A percentile compares a stretch with the other conserved stretches of the same genome.
These are phyloP conservation scores for Euphydryas editha DNA, from an alignment of 2,888 invertebrate species.

Conservation along the genomic window DNA sequence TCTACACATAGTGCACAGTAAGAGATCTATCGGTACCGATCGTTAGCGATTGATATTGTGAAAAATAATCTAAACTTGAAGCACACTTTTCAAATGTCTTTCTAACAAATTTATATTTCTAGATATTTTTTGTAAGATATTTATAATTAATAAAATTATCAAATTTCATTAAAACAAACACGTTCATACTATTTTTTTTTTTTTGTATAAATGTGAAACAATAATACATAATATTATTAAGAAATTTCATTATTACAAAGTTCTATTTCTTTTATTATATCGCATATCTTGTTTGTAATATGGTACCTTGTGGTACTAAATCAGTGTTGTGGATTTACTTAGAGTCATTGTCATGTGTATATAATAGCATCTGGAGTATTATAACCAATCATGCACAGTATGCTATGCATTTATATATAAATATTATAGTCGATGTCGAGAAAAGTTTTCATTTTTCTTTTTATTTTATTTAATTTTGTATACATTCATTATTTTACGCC, in stretches of 20 bases:
- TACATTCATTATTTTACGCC: slow-evolving; percentile 10
- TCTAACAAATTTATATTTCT: too few species aligned
- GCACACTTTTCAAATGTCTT: too few species aligned
- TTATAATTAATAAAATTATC: too few species aligned
- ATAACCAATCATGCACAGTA: slow-evolving; percentile 20
- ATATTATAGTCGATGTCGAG: slow-evolving; percentile 2
- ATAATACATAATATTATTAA: background rate
- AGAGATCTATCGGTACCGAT: too few species aligned
- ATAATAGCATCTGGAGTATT: slow-evolving; percentile 25
- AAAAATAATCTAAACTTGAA: too few species aligned
- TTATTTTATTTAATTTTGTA: slow-evolving; percentile 9
- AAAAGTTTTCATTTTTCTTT: slow-evolving; percentile 5
- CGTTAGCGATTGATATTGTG: too few species aligned
- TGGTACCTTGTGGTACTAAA: slow-evolving; percentile 1
- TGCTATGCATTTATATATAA: slow-evolving; percentile 21
- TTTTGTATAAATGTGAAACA: background rate
- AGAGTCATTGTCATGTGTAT: background rate
- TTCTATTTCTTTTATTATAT: background rate
- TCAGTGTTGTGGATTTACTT: slow-evolving; percentile 4
- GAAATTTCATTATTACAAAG: slow-evolving; percentile 7
- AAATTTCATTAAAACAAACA: background rate
- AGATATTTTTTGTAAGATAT: too few species aligned
- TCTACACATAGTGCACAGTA: too few species aligned
- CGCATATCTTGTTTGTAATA: background rate
- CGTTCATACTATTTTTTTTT: background rate